Evolutionary conservation across 2,888 invertebrate genomes (phyloP), one percentile per base, ranked within the genome.

Genomic region (Kuschelorhynchus macadamiae): DNA sequence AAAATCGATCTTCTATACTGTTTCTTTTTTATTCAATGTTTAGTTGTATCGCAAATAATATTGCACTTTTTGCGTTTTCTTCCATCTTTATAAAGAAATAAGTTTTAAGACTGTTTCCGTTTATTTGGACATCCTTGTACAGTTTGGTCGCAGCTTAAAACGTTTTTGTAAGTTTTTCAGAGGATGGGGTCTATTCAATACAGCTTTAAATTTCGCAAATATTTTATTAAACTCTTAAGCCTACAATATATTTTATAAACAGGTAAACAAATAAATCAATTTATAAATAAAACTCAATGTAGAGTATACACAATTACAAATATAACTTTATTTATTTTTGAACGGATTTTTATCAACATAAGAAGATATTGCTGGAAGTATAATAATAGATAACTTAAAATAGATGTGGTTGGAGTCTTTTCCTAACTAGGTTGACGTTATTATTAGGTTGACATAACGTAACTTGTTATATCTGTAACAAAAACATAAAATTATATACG

Each of bases 251-350:
- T n/a, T 17, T 44, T 56, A 42, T 56, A 56, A 44, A 56, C 16
- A 44, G 17, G n/a, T 42, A 56, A 56, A 56, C 55, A 56, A 56
- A 57, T 44, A 21, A 39, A 42, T 17, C 4, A 12, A 47, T 25
- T 18, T 46, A 46, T 39, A 63, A 46, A 63, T 44, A 63, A 63
- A 63, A 53, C 36, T 55, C 62, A 21, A 12, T 44, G 25, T 36
- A 55, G 16, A 42, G 42, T 46, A 12, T 33, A 18, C 39, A 61
- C 50, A 50, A 77, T 80, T 81, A 81, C 79, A 81, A 80, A 80
- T 82, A 81, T 79, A 81, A 79, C 76, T 80, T 80, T 80, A 78
- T 79, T 80, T 80, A 78, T 79, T 75, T 72, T 72, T 68, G 20
- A 66, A 60, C 55, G 52, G 52, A 53, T 46, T 41, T 59, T 17